A percentile compares a stretch with the other conserved stretches of the same genome.
phyloP scores from a whole-genome alignment of 2,888 invertebrate genomes.

The Phengaris arion region DNA sequence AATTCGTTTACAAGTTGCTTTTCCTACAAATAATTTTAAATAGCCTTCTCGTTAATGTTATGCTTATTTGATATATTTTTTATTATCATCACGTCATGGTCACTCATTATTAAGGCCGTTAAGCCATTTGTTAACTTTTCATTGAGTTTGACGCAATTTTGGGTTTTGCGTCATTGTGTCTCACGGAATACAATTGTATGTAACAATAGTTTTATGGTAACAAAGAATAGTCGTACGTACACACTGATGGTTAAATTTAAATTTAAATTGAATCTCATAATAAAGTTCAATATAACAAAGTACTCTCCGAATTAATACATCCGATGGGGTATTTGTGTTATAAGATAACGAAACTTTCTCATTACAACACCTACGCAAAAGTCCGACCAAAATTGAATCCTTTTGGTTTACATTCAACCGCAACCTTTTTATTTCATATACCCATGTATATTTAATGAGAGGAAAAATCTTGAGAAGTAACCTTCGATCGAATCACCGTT shows the following conservation, averaged over 20 bases:
- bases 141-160: constrained; percentile 24
- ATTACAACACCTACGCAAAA: neutral
- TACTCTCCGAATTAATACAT: neutral
- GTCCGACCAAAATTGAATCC: neutral
- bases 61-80: neutral
- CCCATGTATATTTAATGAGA: constrained; percentile 22
- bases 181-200: constrained; percentile 19
- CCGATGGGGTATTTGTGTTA: no score
- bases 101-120: constrained; percentile 5
- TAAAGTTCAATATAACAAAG: neutral
- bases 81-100: constrained; percentile 12
- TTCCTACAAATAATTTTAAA: neutral
- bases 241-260: neutral
- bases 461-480: constrained; percentile 11
- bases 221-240: neutral
- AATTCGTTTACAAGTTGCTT: neutral
- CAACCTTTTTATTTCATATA: constrained; percentile 14
- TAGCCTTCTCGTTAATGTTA: neutral
- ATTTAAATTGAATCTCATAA: neutral
- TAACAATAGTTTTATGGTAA: constrained; percentile 7
- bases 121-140: constrained; percentile 14
- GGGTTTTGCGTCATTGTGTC: constrained; percentile 15
- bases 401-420: neutral
- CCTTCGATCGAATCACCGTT: constrained; percentile 8
- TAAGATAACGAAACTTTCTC: neutral